These are phyloP conservation scores for Chromobotia macracanthus DNA, from an alignment of 2,797 vertebrate species.

Conservation along the genomic window DNA sequence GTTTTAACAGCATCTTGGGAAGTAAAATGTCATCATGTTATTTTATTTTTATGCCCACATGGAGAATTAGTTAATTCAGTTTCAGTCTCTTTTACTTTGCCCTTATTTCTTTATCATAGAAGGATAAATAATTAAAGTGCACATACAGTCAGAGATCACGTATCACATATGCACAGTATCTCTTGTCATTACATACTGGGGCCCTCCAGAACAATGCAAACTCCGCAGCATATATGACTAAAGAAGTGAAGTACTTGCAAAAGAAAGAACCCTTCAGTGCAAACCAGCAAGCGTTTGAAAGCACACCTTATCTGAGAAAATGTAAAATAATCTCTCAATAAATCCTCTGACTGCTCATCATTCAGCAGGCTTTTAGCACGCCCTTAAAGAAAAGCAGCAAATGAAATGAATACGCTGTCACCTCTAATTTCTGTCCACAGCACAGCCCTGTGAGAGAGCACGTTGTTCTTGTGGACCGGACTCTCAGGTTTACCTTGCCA, in stretches of 20 bases:
- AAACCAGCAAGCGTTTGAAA: slow-evolving; percentile 63
- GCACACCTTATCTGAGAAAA: slow-evolving; percentile 57
- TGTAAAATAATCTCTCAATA: slow-evolving; percentile 73
- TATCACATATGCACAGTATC: slow-evolving; percentile 55
- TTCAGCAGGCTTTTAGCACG: slow-evolving; percentile 77
- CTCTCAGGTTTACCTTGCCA: slow-evolving; percentile 79
- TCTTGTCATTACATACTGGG: slow-evolving; percentile 56
- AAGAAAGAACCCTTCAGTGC: slow-evolving; percentile 47
- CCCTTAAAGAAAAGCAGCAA: slow-evolving; percentile 74
- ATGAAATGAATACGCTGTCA: slow-evolving; percentile 84
- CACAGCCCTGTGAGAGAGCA: slow-evolving; percentile 76
- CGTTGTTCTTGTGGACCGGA: slow-evolving; percentile 75
- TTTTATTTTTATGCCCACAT: too few species aligned
- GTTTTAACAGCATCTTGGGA: too few species aligned
- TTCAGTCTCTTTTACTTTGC: too few species aligned
- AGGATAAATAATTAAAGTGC: too few species aligned
- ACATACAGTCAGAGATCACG: not conserved
- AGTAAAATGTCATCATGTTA: too few species aligned
- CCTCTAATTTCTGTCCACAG: slow-evolving; percentile 79
- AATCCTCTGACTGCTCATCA: slow-evolving; percentile 79
- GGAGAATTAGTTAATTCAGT: too few species aligned
- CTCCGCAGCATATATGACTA: slow-evolving; percentile 59
- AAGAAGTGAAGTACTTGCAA: slow-evolving; percentile 55
- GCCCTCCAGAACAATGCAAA: too few species aligned
- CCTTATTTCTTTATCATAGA: too few species aligned